Conservation (phyloP, 2,797 vertebrate genomes). For the Leptodactylus fallax region DNA sequence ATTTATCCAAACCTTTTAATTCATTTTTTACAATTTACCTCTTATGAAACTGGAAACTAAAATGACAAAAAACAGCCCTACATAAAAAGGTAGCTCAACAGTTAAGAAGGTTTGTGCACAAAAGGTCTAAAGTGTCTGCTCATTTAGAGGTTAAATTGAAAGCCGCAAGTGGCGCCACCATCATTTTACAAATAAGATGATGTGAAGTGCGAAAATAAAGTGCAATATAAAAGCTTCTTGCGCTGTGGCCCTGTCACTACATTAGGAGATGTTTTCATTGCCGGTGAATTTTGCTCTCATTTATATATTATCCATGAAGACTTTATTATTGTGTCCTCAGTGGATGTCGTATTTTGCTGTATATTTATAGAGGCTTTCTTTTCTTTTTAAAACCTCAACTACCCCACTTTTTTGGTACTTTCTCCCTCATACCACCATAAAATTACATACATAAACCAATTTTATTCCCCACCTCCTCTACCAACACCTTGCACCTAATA, state of each 20-base stretch:
- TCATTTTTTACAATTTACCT: no score
- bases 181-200: background rate
- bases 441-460: no score
- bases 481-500: no score
- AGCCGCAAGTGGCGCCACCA: background rate
- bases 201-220: background rate
- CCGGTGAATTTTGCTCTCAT: slow-evolving; percentile 8
- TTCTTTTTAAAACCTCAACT: no score
- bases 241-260: background rate
- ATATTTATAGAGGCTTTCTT: background rate
- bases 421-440: no score
- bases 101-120: background rate
- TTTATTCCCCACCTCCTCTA: no score
- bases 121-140: background rate
- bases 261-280: background rate
- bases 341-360: slow-evolving; percentile 7
- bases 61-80: no score
- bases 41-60: no score
- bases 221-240: background rate
- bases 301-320: slow-evolving; percentile 16
- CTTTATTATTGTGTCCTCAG: slow-evolving; percentile 14
- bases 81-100: no score
- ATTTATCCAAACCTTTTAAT: no score
- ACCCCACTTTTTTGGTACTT: no score
- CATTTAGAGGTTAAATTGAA: background rate